Evolutionary conservation across 2,797 vertebrate species (phyloP).

Genomic region (Cyprinodon diabolis): DNA sequence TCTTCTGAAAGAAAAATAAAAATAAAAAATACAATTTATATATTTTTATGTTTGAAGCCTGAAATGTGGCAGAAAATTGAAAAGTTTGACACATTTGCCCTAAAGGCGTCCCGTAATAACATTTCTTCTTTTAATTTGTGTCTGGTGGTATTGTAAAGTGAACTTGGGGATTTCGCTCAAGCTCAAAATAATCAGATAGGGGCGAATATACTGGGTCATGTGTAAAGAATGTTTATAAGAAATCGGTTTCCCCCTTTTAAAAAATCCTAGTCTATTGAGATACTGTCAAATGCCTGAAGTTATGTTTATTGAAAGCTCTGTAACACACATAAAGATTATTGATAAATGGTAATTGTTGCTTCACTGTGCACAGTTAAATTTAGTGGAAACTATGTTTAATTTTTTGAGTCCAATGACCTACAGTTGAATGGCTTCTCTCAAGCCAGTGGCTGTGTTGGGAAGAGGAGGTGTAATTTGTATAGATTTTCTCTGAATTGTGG

Average conservation of each 20-base stretch:
- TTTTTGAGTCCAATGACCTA: background rate
- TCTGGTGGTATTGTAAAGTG: background rate
- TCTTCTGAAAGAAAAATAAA: no score
- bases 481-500: constrained; percentile 1
- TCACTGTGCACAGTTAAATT: background rate
- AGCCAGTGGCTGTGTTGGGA: background rate
- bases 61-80: no score
- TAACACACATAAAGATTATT: background rate
- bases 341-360: background rate
- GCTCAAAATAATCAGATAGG: background rate
- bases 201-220: no score
- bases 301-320: background rate
- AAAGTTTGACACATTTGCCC: no score
- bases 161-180: background rate
- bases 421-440: background rate
- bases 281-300: background rate
- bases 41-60: no score
- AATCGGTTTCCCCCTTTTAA: background rate
- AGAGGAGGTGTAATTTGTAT: background rate
- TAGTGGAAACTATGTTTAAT: background rate
- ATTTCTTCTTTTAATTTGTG: background rate
- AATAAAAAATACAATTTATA: no score
- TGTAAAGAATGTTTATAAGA: background rate
- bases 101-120: background rate
- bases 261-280: background rate